These are phyloP conservation scores for Octodonta nipae DNA, from an alignment of 2,888 invertebrate genomes.

Conservation along the genomic window DNA sequence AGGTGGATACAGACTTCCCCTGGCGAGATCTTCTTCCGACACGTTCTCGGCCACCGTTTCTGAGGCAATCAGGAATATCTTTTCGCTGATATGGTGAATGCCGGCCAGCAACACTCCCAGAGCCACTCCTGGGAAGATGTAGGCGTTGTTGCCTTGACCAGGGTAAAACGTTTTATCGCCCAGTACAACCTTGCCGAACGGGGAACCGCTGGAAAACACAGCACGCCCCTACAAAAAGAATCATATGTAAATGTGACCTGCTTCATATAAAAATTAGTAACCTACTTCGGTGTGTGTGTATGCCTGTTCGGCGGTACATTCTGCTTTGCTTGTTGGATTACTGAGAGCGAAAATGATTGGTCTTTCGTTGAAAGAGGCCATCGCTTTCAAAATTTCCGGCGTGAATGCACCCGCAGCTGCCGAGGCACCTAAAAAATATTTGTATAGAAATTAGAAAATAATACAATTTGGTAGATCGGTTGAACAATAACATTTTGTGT, in stretches of 20 bases:
- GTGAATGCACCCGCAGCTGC: constrained; percentile 87
- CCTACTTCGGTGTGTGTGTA: constrained; percentile 76
- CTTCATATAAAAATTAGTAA: neutral
- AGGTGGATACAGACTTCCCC: constrained; percentile 88
- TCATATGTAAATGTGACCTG: neutral
- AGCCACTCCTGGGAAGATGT: constrained; percentile 93
- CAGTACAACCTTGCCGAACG: constrained; percentile 74
- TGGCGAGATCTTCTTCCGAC: constrained; percentile 62
- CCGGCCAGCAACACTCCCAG: constrained; percentile 89
- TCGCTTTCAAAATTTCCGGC: constrained; percentile 66
- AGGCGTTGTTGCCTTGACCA: constrained; percentile 96
- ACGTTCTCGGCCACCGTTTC: constrained; percentile 75
- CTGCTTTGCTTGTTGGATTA: constrained; percentile 94
- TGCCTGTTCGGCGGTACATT: constrained; percentile 94
- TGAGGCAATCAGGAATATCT: constrained; percentile 89
- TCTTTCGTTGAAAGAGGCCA: constrained; percentile 74
- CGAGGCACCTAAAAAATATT: constrained; percentile 59
- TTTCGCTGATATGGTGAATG: constrained; percentile 85
- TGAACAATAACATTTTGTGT: too few relatives aligned
- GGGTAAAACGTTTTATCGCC: constrained; percentile 72
- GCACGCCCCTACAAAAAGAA: constrained; percentile 61
- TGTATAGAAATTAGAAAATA: too few relatives aligned
- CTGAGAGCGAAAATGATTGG: constrained; percentile 95
- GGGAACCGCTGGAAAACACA: constrained; percentile 91
- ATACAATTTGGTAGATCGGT: too few relatives aligned